Percentiles rank a stretch among this genome's conserved stretches.
These are phyloP conservation scores for Sceliomorpha sp. DNA, from an alignment of 2,888 invertebrate species.

Conservation along the genomic window DNA sequence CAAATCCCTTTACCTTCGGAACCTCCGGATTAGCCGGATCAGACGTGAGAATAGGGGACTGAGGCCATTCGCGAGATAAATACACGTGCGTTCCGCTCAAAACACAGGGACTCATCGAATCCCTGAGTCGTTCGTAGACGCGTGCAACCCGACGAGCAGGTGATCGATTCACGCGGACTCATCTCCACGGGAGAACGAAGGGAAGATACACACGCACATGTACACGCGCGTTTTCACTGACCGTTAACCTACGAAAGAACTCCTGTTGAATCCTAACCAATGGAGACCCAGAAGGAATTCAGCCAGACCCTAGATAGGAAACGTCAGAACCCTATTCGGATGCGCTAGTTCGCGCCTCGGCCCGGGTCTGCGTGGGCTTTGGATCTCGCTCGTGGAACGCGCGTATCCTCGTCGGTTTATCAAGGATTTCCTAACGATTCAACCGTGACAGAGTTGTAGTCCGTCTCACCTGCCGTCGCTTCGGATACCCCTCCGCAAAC, in stretches of 20 bases:
- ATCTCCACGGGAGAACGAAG: constrained; percentile 40
- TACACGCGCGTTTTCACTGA: constrained; percentile 41
- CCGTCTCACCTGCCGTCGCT: not conserved
- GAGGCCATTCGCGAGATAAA: constrained; percentile 9
- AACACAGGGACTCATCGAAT: constrained; percentile 18
- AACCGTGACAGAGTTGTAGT: not conserved
- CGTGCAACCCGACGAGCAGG: constrained; percentile 38
- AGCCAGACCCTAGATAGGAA: no score
- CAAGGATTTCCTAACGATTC: not conserved
- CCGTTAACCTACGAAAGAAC: not conserved
- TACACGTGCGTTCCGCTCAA: constrained; percentile 40
- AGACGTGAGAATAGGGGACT: not conserved
- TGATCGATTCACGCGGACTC: constrained; percentile 58
- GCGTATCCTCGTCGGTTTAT: no score
- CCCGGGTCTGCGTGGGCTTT: no score
- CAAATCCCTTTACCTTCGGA: no score
- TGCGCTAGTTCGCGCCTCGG: no score
- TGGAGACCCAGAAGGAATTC: not conserved
- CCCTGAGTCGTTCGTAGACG: constrained; percentile 34
- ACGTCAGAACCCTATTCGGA: no score
- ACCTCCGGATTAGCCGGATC: not conserved
- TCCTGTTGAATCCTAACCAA: no score
- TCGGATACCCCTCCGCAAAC: no score
- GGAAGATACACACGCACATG: constrained; percentile 38
- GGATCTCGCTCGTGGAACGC: no score